A percentile compares a stretch with the other conserved stretches of the same genome.
Evolutionary conservation across 2,888 invertebrate genomes (phyloP).

Genomic region (Crocallis elinguaria): DNA sequence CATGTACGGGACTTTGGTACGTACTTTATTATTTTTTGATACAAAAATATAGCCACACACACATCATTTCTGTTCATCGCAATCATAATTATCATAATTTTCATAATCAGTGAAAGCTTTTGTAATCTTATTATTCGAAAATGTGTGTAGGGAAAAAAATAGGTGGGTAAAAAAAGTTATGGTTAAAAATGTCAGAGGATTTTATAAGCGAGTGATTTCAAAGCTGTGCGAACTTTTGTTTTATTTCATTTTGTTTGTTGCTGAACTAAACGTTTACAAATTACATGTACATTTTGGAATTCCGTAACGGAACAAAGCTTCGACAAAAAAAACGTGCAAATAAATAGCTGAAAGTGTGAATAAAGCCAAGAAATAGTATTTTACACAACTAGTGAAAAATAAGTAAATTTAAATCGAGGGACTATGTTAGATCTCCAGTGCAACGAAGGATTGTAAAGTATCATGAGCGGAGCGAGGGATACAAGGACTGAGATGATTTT

Average conservation of each 20-base stretch:
- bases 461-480: too few species aligned
- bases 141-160: neutral
- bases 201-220: slow-evolving; percentile 3
- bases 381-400: too few species aligned
- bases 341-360: too few species aligned
- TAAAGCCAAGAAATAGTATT: too few species aligned
- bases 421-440: too few species aligned
- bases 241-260: neutral
- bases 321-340: too few species aligned
- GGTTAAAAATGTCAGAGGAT: neutral
- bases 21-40: slow-evolving; percentile 40
- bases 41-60: neutral
- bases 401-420: too few species aligned
- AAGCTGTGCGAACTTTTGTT: slow-evolving; percentile 7
- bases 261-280: neutral
- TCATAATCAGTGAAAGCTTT: neutral
- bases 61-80: neutral
- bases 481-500: too few species aligned
- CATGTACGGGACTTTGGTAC: slow-evolving; percentile 69
- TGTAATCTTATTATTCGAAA: neutral
- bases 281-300: too few species aligned
- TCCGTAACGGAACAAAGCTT: too few species aligned
- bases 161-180: neutral
- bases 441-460: too few species aligned
- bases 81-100: neutral